Percentiles rank a stretch among this genome's conserved stretches.
Conservation (phyloP, 1,140 invertebrate species). For the Cydia amplana region DNA sequence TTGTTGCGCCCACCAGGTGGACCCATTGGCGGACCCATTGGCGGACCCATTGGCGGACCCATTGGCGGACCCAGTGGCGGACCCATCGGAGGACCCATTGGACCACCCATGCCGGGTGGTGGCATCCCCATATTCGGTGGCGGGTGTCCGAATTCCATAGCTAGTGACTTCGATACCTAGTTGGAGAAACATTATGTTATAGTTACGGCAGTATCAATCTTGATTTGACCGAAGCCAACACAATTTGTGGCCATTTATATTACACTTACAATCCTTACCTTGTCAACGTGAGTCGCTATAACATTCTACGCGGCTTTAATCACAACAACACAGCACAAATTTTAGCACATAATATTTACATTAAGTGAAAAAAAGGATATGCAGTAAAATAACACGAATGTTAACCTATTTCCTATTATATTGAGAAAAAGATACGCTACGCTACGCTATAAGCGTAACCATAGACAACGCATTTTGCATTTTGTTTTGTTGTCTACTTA, state of each 20-base stretch:
- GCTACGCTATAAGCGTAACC: constrained; percentile 32
- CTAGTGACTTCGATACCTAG: constrained; percentile 72
- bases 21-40: constrained; percentile 56
- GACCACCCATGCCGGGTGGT: constrained; percentile 59
- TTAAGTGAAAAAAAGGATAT: constrained; percentile 40
- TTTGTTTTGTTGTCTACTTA: constrained; percentile 33
- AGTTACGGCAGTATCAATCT: constrained; percentile 32
- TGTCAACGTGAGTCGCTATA: constrained; percentile 58
- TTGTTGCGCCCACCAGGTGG: constrained; percentile 67
- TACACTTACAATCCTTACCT: constrained; percentile 56
- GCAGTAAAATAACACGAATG: constrained; percentile 43
- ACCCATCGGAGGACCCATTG: constrained; percentile 45
- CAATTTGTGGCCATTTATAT: constrained; percentile 30
- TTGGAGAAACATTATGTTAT: constrained; percentile 67
- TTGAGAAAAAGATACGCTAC: constrained; percentile 43
- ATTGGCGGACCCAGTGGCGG: constrained; percentile 56
- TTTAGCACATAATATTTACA: constrained; percentile 34
- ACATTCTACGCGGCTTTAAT: constrained; percentile 61
- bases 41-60: constrained; percentile 52
- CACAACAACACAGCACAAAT: constrained; percentile 49
- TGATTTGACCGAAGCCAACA: constrained; percentile 2
- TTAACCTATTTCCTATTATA: constrained; percentile 45
- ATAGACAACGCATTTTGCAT: constrained; percentile 4
- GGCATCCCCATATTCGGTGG: constrained; percentile 75
- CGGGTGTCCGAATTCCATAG: constrained; percentile 76